Evolutionary conservation across 2,888 invertebrate species (phyloP).

Genomic region (Crocallis elinguaria): DNA sequence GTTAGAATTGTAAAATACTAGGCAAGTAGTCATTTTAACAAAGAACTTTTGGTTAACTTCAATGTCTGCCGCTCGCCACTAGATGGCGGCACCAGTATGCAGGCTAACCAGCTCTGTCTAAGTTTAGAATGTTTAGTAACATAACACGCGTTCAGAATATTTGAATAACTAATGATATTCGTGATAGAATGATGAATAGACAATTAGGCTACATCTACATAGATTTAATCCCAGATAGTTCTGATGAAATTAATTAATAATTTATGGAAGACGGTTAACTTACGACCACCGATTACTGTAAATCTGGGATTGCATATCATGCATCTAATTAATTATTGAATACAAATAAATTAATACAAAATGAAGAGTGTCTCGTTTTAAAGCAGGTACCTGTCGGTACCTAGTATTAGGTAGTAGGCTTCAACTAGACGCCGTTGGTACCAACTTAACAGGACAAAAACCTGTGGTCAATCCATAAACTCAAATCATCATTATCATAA

Average conservation of each 20-base stretch:
- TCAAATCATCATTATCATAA: too few species aligned
- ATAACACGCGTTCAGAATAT: conserved; percentile 33
- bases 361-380: too few species aligned
- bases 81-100: conserved; percentile 49
- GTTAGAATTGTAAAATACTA: neutral
- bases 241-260: conserved; percentile 38
- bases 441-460: too few species aligned
- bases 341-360: too few species aligned
- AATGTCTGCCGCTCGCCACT: conserved; percentile 39
- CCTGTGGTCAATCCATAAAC: too few species aligned
- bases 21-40: neutral
- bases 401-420: too few species aligned
- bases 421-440: too few species aligned
- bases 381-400: too few species aligned
- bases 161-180: conserved; percentile 37
- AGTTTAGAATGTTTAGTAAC: conserved; percentile 24
- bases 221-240: conserved; percentile 38
- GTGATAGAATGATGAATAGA: conserved; percentile 38
- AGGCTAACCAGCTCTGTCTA: conserved; percentile 22
- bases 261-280: conserved; percentile 27
- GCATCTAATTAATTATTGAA: neutral
- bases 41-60: neutral
- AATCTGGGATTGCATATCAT: conserved; percentile 2
- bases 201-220: conserved; percentile 35
- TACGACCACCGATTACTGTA: conserved; percentile 14